These are phyloP conservation scores for Parambassis ranga DNA, from an alignment of 2,797 vertebrate genomes.

Conservation along the genomic window DNA sequence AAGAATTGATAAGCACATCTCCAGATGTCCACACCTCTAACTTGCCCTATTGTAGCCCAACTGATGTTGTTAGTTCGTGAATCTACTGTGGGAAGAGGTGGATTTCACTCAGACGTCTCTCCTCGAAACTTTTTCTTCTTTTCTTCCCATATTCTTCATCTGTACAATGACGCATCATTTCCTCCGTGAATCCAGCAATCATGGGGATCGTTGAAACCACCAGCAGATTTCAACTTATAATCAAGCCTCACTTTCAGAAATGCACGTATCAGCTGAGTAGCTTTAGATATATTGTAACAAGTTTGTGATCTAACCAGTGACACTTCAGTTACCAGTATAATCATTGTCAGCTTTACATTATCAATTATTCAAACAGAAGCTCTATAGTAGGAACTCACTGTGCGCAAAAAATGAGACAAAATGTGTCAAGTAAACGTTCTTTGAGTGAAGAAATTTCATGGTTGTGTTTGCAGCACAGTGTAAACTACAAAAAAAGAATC, in stretches of 20 bases:
- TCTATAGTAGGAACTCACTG: slow-evolving; percentile 19
- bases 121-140: slow-evolving; percentile 62
- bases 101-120: slow-evolving; percentile 54
- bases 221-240: slow-evolving; percentile 58
- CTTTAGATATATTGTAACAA: slow-evolving; percentile 40
- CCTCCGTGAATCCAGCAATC: slow-evolving; percentile 68
- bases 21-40: slow-evolving; percentile 79
- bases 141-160: slow-evolving; percentile 68
- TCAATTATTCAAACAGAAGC: slow-evolving; percentile 27
- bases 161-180: slow-evolving; percentile 45
- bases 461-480: slow-evolving; percentile 26
- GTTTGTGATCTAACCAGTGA: slow-evolving; percentile 39
- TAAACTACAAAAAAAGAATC: slow-evolving; percentile 19
- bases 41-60: slow-evolving; percentile 52
- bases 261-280: slow-evolving; percentile 40
- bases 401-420: slow-evolving; percentile 35
- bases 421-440: slow-evolving; percentile 54
- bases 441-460: slow-evolving; percentile 46
- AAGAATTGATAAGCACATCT: slow-evolving; percentile 71
- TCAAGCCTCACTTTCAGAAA: slow-evolving; percentile 51
- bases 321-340: slow-evolving; percentile 23
- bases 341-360: slow-evolving; percentile 34
- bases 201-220: slow-evolving; percentile 60
- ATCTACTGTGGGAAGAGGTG: slow-evolving; percentile 43
- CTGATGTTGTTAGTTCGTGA: slow-evolving; percentile 30